Base-by-base conservation (phyloP, 2,888 invertebrate genomes). In the Mylabris sibirica region DNA sequence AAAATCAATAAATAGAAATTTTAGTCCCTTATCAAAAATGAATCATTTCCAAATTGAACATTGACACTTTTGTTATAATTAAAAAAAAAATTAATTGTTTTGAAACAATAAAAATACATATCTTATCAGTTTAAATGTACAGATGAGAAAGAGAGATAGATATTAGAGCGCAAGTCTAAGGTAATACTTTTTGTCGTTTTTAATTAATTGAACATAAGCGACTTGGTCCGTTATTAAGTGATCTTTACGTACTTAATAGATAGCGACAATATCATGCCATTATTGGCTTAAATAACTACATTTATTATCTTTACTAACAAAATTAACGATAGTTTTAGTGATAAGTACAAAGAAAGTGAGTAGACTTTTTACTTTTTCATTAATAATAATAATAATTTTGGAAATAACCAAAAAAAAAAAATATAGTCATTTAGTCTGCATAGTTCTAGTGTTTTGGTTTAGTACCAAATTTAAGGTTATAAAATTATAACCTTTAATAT, bases 131-230 rank as follows among this genome's bases (percentile, higher is more conserved):
- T 5, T n/a, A n/a, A 44, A 44, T 44, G 20, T 20, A 49, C 20
- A 20, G 49, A 49, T 20, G 49, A 49, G 49, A 49, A 20, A 49
- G 49, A 20, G 20, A 9, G 49, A 49, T 9, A 49, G 49, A 49
- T 22, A 49, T 9, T 49, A 49, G 20, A 11, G 49, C 49, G 49
- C 49, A 49, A 12, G 49, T 49, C 49, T 49, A 49, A 49, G 49
- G 49, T 49, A 49, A 17, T 49, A 17, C 8, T 49, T 49, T 49
- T 49, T 2, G n/a, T 17, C 4, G 6, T 44, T 44, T 44, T 17
- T 49, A 22, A 49, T 20, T 49, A 49, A 49, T 49, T 22, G 49
- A 49, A 49, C 17, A 20, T 22, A 49, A 20, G 20, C 11, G 20
- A 49, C 17, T 49, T 41, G 41, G 12, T 14, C 41, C 4, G 38